Base-by-base conservation (phyloP, 2,113 vertebrate species). In the Cheirogaleus medius region DNA sequence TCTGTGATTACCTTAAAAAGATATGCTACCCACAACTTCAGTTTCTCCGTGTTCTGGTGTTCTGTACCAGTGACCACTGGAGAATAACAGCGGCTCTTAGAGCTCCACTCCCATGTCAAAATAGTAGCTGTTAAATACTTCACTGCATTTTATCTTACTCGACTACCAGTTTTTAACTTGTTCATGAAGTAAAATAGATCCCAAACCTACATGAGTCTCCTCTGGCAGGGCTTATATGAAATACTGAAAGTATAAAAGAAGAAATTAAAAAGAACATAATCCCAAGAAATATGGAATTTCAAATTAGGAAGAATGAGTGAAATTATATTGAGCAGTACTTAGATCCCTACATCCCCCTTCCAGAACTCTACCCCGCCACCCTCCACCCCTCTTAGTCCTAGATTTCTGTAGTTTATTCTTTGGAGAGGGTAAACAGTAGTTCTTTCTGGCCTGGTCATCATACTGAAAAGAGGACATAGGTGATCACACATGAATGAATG, bases 1-100 rank as follows among this genome's bases (percentile, higher is more conserved):
- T 93, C 8, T 89, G 66, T 91, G 94, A 96, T 88, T 95, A 83
- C 97, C 95, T 97, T 97, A 97, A 96, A 97, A 97, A 97, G 93
- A 92, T 77, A 93, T 76, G 71, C 69, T 60, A 69, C 52, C 85
- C 93, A 88, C 71, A 66, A 87, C 84, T 66, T 76, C 44, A 68
- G 58, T 85, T 92, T 90, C 92, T 88, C 87, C 9, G 8, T 37
- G 56, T 68, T 94, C 81, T 39, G 37, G 12, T 42, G 56, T 74
- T 94, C 82, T 39, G 39, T 37, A 71, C 47, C 47, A 89, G 84
- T 32, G 60, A 92, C 80, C 91, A 81, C 54, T 37, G 58, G 73
- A 84, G 49, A 92, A 29, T 29, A 87, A 69, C 39, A 68, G 58
- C 32, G 27, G 6, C 58, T 87, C 49, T 93, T 63, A 87, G 34